Evolutionary conservation across 2,888 invertebrate species (phyloP).

Genomic region (Trissolcus brochymenae): DNA sequence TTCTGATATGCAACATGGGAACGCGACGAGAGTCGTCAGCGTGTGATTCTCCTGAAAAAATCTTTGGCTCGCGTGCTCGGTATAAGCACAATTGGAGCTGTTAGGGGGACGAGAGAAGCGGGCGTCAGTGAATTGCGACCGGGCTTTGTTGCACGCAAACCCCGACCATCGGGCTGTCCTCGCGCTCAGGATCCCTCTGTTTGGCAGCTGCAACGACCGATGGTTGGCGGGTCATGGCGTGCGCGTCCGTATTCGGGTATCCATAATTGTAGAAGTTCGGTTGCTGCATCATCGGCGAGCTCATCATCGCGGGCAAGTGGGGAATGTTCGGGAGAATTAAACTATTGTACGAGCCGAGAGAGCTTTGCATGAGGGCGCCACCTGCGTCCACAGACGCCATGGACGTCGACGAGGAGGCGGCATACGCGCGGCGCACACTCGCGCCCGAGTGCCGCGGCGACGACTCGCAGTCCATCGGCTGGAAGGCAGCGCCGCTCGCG

Average conservation of each 20-base stretch:
- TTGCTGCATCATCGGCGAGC: slow-evolving; percentile 69
- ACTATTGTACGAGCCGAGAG: slow-evolving; percentile 76
- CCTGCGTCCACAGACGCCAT: slow-evolving; percentile 72
- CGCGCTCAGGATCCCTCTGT: slow-evolving; percentile 77
- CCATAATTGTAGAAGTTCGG: slow-evolving; percentile 74
- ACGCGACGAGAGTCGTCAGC: slow-evolving; percentile 17
- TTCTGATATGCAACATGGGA: slow-evolving; percentile 50
- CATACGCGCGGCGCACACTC: slow-evolving; percentile 66
- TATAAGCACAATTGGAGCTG: slow-evolving; percentile 4
- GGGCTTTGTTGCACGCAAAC: slow-evolving; percentile 95
- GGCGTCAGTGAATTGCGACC: slow-evolving; percentile 88
- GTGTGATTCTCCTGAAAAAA: slow-evolving; percentile 24
- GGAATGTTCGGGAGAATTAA: slow-evolving; percentile 76
- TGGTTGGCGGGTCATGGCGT: slow-evolving; percentile 69
- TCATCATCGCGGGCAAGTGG: slow-evolving; percentile 74
- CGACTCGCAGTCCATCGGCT: slow-evolving; percentile 89
- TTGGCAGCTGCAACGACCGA: slow-evolving; percentile 70
- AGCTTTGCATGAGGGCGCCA: slow-evolving; percentile 76
- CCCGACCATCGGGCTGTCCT: slow-evolving; percentile 90
- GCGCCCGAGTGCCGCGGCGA: slow-evolving; percentile 77
- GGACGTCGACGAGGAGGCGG: slow-evolving; percentile 69
- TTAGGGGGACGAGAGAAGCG: slow-evolving; percentile 14
- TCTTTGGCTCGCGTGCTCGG: slow-evolving; percentile 43
- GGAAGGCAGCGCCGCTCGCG: slow-evolving; percentile 71
- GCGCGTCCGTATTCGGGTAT: slow-evolving; percentile 71